phyloP scores from a whole-genome alignment of 2,113 vertebrate species.

The Carollia perspicillata region DNA sequence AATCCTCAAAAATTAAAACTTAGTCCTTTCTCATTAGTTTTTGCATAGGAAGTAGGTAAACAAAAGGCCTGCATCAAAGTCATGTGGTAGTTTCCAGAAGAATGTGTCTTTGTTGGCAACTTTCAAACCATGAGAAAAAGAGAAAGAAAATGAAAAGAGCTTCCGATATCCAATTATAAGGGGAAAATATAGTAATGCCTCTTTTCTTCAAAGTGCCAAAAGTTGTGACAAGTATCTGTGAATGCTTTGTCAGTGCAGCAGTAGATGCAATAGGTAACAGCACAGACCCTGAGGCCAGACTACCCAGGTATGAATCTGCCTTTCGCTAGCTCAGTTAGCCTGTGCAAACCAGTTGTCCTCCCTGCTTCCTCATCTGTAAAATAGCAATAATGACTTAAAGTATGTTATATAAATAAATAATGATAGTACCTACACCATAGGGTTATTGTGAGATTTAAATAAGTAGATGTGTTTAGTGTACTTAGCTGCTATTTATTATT shows the following conservation, averaged over 20 bases:
- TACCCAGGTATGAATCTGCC: background rate
- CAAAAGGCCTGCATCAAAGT: background rate
- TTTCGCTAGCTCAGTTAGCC: background rate
- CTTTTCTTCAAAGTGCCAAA: constrained; percentile 35
- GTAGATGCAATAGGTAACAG: background rate
- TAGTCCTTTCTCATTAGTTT: constrained; percentile 37
- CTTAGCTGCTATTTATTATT: background rate
- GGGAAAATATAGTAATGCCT: background rate
- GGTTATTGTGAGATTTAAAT: background rate
- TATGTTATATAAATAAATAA: background rate
- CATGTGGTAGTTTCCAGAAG: background rate
- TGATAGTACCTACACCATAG: background rate
- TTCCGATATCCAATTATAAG: background rate
- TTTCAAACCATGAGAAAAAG: background rate
- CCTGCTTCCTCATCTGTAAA: constrained; percentile 22
- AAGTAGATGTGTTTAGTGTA: background rate
- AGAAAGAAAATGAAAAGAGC: background rate
- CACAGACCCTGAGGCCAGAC: background rate
- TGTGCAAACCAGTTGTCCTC: background rate
- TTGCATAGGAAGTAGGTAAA: background rate
- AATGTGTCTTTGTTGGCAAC: constrained; percentile 23
- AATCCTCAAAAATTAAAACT: constrained; percentile 38
- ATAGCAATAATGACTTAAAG: background rate
- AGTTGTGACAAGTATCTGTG: constrained; percentile 22
- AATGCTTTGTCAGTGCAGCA: background rate